phyloP scores from a whole-genome alignment of 2,888 invertebrate genomes.

The Eustalomyia histrio region DNA sequence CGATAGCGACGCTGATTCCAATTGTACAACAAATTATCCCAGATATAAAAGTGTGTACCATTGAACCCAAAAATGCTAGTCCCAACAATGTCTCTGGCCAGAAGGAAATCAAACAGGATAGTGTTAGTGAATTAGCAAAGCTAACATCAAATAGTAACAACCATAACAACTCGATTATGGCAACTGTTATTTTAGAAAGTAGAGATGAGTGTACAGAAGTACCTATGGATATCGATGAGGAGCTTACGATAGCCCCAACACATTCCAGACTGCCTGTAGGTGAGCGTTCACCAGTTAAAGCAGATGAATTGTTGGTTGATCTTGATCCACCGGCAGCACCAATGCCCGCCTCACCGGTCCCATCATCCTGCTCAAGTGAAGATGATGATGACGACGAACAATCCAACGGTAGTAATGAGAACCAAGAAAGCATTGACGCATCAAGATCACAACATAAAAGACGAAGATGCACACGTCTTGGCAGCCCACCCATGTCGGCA shows the following conservation, averaged over 20 bases:
- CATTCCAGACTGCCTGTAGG: conserved; percentile 70
- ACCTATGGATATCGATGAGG: conserved; percentile 76
- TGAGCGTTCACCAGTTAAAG: conserved; percentile 63
- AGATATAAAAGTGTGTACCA: not conserved
- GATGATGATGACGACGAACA: conserved; percentile 69
- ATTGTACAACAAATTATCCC: not conserved
- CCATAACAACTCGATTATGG: not conserved
- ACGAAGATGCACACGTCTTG: conserved; percentile 66
- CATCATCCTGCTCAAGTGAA: conserved; percentile 59
- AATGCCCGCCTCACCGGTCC: conserved; percentile 74
- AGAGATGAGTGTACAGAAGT: conserved; percentile 72
- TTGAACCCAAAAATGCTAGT: not conserved
- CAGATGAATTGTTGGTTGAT: conserved; percentile 68
- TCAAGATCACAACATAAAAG: conserved; percentile 58
- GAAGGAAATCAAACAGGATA: not conserved
- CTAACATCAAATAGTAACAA: not conserved
- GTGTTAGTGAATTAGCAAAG: not conserved
- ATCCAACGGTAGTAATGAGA: conserved; percentile 70
- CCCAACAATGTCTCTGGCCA: not conserved
- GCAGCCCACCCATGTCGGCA: conserved; percentile 69
- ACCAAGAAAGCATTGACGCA: conserved; percentile 67
- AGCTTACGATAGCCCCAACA: conserved; percentile 74
- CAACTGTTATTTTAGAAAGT: conserved; percentile 7
- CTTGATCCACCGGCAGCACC: conserved; percentile 76
- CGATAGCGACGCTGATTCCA: not conserved